phyloP scores from a whole-genome alignment of 2,888 invertebrate species.

The Callinectes sapidus region DNA sequence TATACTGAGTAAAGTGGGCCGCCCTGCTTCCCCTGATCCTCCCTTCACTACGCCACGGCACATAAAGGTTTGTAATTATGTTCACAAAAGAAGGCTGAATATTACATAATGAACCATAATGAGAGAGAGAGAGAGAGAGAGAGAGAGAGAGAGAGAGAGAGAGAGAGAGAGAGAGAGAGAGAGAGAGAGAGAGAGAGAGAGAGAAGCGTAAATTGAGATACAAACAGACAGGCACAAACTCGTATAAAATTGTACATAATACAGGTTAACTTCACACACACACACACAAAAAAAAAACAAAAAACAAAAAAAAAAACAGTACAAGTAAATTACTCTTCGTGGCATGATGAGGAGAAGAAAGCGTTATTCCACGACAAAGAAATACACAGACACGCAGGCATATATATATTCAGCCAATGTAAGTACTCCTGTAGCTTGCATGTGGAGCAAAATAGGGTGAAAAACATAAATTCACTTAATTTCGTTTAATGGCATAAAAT shows the following conservation, averaged over 20 bases:
- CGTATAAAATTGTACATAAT: background rate
- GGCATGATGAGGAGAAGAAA: background rate
- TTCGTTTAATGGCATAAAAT: background rate
- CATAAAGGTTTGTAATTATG: no score
- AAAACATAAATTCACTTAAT: background rate
- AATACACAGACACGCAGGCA: background rate
- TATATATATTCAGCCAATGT: background rate
- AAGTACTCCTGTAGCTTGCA: background rate
- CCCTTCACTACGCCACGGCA: no score
- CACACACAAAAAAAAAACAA: background rate
- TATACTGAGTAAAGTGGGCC: no score
- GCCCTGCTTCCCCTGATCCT: no score
- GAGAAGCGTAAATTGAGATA: background rate
- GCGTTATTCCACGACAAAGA: background rate
- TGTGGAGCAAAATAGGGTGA: background rate
- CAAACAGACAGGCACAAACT: no score
- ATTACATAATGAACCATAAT: background rate
- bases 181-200: background rate
- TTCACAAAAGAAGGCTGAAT: no score
- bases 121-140: conserved; percentile 41
- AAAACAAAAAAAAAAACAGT: background rate
- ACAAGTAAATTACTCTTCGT: background rate
- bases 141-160: conserved; percentile 41
- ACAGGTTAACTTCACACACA: background rate
- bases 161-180: conserved; percentile 16